phyloP scores from a whole-genome alignment of 1,140 invertebrate species.

The Drosophila littoralis region DNA sequence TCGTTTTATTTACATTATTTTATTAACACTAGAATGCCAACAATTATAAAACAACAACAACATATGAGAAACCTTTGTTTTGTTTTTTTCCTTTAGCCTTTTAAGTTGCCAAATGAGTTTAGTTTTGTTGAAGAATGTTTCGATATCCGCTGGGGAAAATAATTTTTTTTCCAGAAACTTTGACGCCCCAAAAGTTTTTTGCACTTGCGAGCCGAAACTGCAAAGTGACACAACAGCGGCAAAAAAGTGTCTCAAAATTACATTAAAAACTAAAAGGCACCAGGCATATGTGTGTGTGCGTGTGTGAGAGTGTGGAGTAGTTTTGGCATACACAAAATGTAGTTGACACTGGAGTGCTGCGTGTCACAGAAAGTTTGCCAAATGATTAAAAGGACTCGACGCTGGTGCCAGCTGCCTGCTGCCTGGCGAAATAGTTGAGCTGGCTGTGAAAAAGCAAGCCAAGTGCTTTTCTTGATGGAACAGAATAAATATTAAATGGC shows the following conservation, averaged over 20 bases:
- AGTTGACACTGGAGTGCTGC: conserved; percentile 68
- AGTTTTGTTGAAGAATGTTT: conserved; percentile 2
- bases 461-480: conserved; percentile 67
- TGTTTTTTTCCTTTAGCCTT: neutral
- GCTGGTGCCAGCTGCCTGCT: conserved; percentile 14
- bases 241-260: conserved; percentile 73
- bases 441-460: conserved; percentile 42
- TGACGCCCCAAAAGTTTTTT: conserved; percentile 39
- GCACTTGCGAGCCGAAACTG: conserved; percentile 31
- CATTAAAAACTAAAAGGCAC: conserved; percentile 75
- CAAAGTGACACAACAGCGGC: conserved; percentile 69
- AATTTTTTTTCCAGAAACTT: conserved; percentile 36
- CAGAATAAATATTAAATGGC: conserved; percentile 81
- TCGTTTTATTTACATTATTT: no score
- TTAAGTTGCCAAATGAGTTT: conserved; percentile 9
- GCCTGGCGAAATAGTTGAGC: conserved; percentile 52
- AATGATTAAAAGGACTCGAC: conserved; percentile 79
- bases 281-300: conserved; percentile 27
- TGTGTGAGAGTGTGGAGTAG: conserved; percentile 47
- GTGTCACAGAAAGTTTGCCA: conserved; percentile 79
- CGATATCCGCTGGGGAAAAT: conserved; percentile 14
- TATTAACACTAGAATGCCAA: no score
- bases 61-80: neutral
- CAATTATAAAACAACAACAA: neutral
- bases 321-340: conserved; percentile 74